Evolutionary conservation across 2,797 vertebrate genomes (phyloP), one percentile per base, ranked within the genome.

Genomic region (Rhynchotus rufescens): DNA sequence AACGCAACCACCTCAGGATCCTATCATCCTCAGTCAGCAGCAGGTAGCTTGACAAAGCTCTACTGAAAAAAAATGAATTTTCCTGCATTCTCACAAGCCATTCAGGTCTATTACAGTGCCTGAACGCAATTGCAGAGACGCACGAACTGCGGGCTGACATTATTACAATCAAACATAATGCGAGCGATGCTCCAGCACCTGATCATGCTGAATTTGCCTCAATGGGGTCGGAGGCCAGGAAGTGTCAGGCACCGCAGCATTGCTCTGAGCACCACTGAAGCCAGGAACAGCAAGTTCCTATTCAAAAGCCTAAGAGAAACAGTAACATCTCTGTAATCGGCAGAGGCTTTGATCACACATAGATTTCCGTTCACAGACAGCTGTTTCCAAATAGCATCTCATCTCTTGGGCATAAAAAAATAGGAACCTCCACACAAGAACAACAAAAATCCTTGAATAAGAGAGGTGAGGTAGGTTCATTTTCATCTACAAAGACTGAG

Each of bases 261-360:
- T 65, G 49, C 59, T 90, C 79, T 1, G 7, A 93, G 67, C 20
- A 38, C 25, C 76, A 65, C 88, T 89, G 95, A 83, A 84, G 57
- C 54, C 72, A 88, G 85, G 89, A 72, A 86, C 92, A 77, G 47
- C 0, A 3, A 92, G 71, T 22, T 80, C 77, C 80, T 57, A 47
- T 17, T 91, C 81, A 88, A 87, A 91, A 21, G 16, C 73, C 80
- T 64, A 71, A 86, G 81, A 94, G 90, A 93, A 91, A 92, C 60
- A 86, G 83, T 97, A 97, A 97, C 96, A 96, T 94, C 74, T 89
- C 80, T 56, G 64, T 96, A 97, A 97, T 95, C 96, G 96, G 92
- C 42, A 60, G 94, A 79, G 86, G 81, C 97, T 98, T 98, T 98
- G 97, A 98, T 98, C 97, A 97, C 91, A 96, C 69, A 93, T 87